These are phyloP conservation scores for Pycnomerus fuliginosus DNA, from an alignment of 2,888 invertebrate species.

Conservation along the genomic window DNA sequence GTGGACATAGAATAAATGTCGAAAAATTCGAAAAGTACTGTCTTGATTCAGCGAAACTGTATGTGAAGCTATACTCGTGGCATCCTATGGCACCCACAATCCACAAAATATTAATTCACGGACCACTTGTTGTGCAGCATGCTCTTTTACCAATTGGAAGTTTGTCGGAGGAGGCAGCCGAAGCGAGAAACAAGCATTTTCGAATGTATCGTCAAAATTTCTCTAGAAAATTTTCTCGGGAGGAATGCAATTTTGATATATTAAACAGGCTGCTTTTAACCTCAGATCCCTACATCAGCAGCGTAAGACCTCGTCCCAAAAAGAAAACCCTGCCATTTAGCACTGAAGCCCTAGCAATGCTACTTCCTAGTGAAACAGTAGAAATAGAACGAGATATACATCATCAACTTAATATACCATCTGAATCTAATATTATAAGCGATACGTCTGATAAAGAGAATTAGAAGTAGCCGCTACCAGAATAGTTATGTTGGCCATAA, in stretches of 20 bases:
- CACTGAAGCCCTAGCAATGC: neutral
- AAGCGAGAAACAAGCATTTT: slow-evolving; percentile 38
- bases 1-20: slow-evolving; percentile 23
- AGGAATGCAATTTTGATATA: slow-evolving; percentile 1
- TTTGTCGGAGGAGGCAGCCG: slow-evolving; percentile 28
- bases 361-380: no score
- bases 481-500: no score
- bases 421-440: no score
- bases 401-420: no score
- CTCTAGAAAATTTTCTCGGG: slow-evolving; percentile 2
- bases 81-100: slow-evolving; percentile 41
- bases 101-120: slow-evolving; percentile 40
- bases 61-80: slow-evolving; percentile 27
- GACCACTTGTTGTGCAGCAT: slow-evolving; percentile 31
- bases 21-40: slow-evolving; percentile 21
- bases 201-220: neutral
- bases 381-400: no score
- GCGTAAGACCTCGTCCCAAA: neutral
- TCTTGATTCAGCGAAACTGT: slow-evolving; percentile 25
- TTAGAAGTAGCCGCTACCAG: no score
- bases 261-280: neutral
- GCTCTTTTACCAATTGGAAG: slow-evolving; percentile 34
- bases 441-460: no score
- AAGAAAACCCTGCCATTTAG: neutral
- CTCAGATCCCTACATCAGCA: neutral